Base-by-base conservation (phyloP, 53 echinoderm and acorn worm genomes). In the Temnopleurus reevesii region DNA sequence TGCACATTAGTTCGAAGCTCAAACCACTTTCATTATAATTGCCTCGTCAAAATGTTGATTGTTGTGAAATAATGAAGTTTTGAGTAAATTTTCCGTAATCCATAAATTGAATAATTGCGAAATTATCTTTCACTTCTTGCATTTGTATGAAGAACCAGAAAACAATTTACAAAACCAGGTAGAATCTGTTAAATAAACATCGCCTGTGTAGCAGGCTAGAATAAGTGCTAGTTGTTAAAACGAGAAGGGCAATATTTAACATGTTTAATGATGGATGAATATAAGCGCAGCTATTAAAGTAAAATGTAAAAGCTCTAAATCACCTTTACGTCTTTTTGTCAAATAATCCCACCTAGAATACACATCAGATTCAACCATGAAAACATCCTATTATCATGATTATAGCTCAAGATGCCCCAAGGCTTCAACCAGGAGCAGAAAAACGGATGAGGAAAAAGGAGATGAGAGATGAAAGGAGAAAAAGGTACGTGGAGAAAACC, bases 331-430 rank as follows among this genome's bases (percentile, higher is more conserved):
- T 56, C 18, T 34, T 83, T 83, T 82, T 17, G 33, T 27, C 47
- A 0, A 41, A 47, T 56, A 55, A 83, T 83, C 57, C 55, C 36
- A 4, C 27, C 4, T 29, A 35, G 55, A 55, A 83, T 83, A 83
- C 38, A 8, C 31, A 5, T 4, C 83, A 55, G 83, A 83, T 33
- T 36, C 6, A 18, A 55, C 19, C 55, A 35, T 83, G 83, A 53
- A 83, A 83, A 56, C 83, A 83, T 51, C 35, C 80, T 51, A 47
- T 80, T 80, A 51, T 80, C 36, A 1, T 56, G n/a, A n/a, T n/a
- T n/a, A n/a, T 53, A 17, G 53, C 1, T 49, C 8, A 12, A 47
- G 23, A 80, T 12, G 13, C 80, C 45, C 18, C 51, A 80, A 71
- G 71, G 80, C 46, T 30, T 30, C 4, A 29, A 28, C 47, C 51